Percentiles rank a stretch among this genome's conserved stretches.
phyloP scores from a whole-genome alignment of 2,888 invertebrate genomes.

The Macaria liturata region DNA sequence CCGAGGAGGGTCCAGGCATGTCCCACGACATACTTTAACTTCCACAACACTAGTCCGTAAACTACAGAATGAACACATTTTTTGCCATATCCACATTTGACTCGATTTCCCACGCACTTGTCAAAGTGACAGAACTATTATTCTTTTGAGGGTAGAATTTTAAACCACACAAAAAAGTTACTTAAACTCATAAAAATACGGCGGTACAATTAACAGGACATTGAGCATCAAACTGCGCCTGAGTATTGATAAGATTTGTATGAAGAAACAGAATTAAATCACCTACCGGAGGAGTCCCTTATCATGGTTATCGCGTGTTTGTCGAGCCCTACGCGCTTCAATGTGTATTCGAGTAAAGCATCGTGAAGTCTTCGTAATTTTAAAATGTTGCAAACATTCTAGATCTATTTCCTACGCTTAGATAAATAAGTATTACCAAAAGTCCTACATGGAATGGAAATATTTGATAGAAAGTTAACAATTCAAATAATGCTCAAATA shows the following conservation, averaged over 20 bases:
- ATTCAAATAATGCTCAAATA: too few species aligned
- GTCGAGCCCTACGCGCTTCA: slow-evolving; percentile 46
- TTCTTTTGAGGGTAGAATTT: slow-evolving; percentile 22
- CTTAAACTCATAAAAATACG: too few species aligned
- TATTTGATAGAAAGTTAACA: too few species aligned
- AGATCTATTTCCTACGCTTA: too few species aligned
- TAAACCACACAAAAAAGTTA: too few species aligned
- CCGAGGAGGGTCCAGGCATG: slow-evolving; percentile 52
- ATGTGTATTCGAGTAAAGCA: slow-evolving; percentile 7
- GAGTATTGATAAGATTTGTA: slow-evolving; percentile 68
- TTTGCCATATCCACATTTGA: slow-evolving; percentile 63
- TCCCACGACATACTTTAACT: slow-evolving; percentile 47
- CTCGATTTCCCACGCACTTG: slow-evolving; percentile 26
- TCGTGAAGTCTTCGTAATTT: not conserved
- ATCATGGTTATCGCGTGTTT: slow-evolving; percentile 75
- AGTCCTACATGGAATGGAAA: too few species aligned
- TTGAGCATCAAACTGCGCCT: slow-evolving; percentile 43
- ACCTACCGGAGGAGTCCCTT: slow-evolving; percentile 49
- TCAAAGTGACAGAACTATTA: slow-evolving; percentile 7
- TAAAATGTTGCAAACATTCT: too few species aligned
- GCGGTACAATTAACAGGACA: slow-evolving; percentile 5
- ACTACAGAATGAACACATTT: slow-evolving; percentile 51
- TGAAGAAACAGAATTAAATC: slow-evolving; percentile 59
- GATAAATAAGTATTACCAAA: too few species aligned
- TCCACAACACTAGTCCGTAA: slow-evolving; percentile 54